Evolutionary conservation across 2,888 invertebrate genomes (phyloP), one percentile per base, ranked within the genome.

Genomic region (Erebia aethiops): DNA sequence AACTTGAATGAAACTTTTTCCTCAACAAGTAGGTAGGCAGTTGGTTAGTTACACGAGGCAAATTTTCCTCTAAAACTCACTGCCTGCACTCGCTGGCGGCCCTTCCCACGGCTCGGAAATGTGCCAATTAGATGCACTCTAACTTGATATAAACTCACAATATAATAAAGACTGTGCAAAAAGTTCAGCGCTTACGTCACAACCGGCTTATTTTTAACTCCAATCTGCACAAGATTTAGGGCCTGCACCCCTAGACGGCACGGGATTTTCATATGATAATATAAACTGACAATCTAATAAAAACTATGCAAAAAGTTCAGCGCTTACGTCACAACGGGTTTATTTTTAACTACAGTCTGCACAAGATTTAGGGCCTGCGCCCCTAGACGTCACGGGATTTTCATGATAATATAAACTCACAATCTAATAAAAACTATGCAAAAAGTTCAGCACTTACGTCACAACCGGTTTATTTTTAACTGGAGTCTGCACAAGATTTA

Each of bases 121-220:
- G 79, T 73, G 74, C 78, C 83, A 87, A 87, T 88, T 86, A 86
- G 80, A 81, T 79, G 82, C 81, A 82, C 80, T 78, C 78, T 75
- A 75, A 71, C 65, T 75, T 71, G 74, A 66, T 73, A 76, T 73
- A 74, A 51, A 61, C 66, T 69, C 68, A 58, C 72, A 69, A 63
- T 66, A 66, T 71, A 71, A 73, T 71, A 71, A 73, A 73, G 62
- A 8, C 52, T n/a, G 41, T 26, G 51, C 68, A 73, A 69, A 71
- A 73, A 65, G 46, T 66, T 65, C 52, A 58, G 11, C 43, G 65
- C n/a, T 72, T 69, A 57, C 46, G 43, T 63, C 58, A 65, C 65
- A 71, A 62, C 64, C 21, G 58, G 52, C 49, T 58, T 71, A 58
- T 65, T 35, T 52, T 65, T 65, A 65, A 65, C 63, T 21, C 49